Evolutionary conservation across 2,113 vertebrate species (phyloP), one percentile per base, ranked within the genome.

Genomic region (Epinephelus cyanopodus): DNA sequence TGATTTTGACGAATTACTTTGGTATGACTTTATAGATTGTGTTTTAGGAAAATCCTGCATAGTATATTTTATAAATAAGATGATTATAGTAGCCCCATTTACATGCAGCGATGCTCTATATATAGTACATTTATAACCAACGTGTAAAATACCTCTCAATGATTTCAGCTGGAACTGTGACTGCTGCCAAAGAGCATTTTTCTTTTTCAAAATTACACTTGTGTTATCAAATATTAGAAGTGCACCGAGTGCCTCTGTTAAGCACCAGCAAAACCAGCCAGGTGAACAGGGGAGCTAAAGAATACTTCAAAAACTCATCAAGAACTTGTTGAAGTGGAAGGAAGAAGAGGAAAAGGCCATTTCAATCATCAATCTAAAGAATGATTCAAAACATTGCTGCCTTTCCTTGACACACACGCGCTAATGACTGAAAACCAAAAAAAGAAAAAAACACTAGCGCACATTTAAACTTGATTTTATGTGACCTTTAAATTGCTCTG

Each of bases 401-500:
- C 65, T 67, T 50, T 67, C 47, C 54, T 62, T 37, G 54, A 81
- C 66, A 76, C 11, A 6, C 65, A 72, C 56, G 17, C 56, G 13
- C 64, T 72, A 76, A 85, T 73, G 19, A 88, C 33, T 21, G 5
- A 62, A 80, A 71, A 77, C 29, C 19, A 53, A 63, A 45, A 21
- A 17, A 62, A 68, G 62, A 66, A 73, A 73, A 64, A 15, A 56
- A 85, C 42, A 27, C 50, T 64, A n/a, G 67, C 33, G 74, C 76
- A 70, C 73, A 85, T 89, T 91, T 79, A 79, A 64, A 81, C 86
- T 85, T 77, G 81, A 89, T 88, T 90, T 90, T 77, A 83, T 74
- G 77, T 85, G 90, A 89, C 91, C 87, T 92, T 92, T 92, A 88
- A 87, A 87, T 81, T 74, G 70, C 89, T 90, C 23, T 10, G 70